Percentiles rank a stretch among this genome's conserved stretches.
phyloP scores from a whole-genome alignment of 2,888 invertebrate species.

The Pristionchus fissidentatus region DNA sequence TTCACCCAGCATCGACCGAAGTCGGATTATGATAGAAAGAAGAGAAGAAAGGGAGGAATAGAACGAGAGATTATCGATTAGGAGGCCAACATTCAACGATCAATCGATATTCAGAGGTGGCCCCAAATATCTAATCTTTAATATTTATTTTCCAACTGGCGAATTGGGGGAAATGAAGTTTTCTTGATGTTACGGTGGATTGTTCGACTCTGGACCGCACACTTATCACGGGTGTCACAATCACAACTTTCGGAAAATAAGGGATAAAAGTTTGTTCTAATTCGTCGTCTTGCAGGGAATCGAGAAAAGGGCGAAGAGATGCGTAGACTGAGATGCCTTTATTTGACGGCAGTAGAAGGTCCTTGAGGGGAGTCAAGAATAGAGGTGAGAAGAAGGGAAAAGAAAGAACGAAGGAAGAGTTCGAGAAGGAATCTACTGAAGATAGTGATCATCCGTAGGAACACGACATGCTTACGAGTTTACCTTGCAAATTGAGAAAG shows the following conservation, averaged over 20 bases:
- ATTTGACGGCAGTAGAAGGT: conserved; percentile 26
- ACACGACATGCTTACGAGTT: neutral
- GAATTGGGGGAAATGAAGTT: neutral
- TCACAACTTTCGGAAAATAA: no score
- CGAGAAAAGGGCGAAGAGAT: neutral
- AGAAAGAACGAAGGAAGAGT: neutral
- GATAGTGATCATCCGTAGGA: neutral
- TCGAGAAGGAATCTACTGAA: neutral
- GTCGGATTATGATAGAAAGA: neutral
- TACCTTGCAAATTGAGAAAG: neutral
- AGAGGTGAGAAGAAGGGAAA: conserved; percentile 15
- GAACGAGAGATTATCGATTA: neutral
- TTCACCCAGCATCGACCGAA: neutral
- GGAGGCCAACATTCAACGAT: neutral
- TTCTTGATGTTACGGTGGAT: no score
- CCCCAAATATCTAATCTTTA: no score
- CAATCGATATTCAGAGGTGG: neutral
- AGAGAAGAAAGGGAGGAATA: conserved; percentile 13
- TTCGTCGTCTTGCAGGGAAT: neutral
- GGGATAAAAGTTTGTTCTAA: neutral
- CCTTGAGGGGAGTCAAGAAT: neutral
- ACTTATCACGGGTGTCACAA: no score
- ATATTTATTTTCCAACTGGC: no score
- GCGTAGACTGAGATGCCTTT: conserved; percentile 8
- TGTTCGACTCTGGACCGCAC: no score